Evolutionary conservation across 2,888 invertebrate species (phyloP), one percentile per base, ranked within the genome.

Genomic region (Athalia cordata): DNA sequence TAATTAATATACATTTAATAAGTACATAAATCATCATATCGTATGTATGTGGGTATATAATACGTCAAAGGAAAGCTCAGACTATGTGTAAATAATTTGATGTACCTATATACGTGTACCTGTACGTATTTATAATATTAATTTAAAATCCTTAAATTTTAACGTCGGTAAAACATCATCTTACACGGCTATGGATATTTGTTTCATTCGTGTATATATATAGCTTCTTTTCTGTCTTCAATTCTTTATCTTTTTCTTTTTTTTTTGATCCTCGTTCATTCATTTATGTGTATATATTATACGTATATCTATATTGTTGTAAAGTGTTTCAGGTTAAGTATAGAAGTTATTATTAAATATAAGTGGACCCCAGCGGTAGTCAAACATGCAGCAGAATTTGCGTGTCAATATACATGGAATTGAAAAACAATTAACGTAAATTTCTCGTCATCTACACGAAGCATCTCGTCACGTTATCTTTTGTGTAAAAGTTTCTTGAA

Each of bases 361-460:
- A 88, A 87, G 84, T 88, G 88, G 88, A 87, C 88, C 87, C 87
- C 84, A 86, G 86, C 84, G 86, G 85, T 70, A 75, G 75, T 50
- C 75, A 64, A 75, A 62, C 52, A 75, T 64, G 64, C 29, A 29
- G 29, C 62, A 62, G 29, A 64, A 75, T 62, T 75, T 64, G 75
- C 75, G 62, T 57, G 57, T 72, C 72, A 59, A 57, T 45, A 59
- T 72, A 59, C 57, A 70, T 57, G 45, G n/a, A 70, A 43, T 29
- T 43, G 6, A 47, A 49, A 7, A 9, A 13, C 2, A n/a, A 11
- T n/a, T 11, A 0, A 49, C 15, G 47, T 13, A 66, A n/a, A 49
- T 47, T 49, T 49, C 55, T 11, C 4, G 8, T 4, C 13, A 66
- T 8, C 29, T 8, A 29, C 8, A 45, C 62, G n/a, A 55, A 52